Conservation (phyloP, 2,113 vertebrate genomes). For the Mustela nigripes region DNA sequence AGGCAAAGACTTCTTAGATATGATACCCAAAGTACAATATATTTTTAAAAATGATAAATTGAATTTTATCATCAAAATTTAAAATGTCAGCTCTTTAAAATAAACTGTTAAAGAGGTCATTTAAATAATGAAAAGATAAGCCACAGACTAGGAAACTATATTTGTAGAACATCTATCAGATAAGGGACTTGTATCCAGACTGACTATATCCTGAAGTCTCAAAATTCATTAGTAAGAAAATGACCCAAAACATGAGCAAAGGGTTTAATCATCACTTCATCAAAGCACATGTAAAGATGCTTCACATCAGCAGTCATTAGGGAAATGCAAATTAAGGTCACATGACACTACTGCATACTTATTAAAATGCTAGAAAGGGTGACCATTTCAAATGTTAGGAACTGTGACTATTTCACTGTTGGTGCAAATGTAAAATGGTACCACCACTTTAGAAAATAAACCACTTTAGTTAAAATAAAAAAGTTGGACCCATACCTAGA, state of each 20-base stretch:
- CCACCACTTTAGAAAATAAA: background rate
- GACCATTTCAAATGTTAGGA: background rate
- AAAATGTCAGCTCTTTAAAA: background rate
- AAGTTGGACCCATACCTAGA: background rate
- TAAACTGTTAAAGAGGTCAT: background rate
- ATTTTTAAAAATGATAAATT: background rate
- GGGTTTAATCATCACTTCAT: background rate
- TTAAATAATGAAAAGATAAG: background rate
- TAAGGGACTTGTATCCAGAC: background rate
- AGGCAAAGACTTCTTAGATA: background rate
- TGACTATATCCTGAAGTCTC: background rate
- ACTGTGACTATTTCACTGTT: background rate
- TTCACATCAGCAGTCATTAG: background rate
- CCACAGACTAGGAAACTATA: background rate
- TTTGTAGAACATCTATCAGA: background rate
- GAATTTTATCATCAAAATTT: background rate
- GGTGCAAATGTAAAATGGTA: background rate
- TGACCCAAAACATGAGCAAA: background rate
- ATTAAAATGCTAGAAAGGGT: background rate
- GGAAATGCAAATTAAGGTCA: background rate
- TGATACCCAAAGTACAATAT: background rate
- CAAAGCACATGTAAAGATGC: background rate
- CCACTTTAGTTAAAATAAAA: background rate
- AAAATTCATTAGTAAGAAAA: background rate
- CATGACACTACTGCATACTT: background rate